These are phyloP conservation scores for Hemichromis elongatus DNA, from an alignment of 2,113 vertebrate genomes.

Conservation along the genomic window DNA sequence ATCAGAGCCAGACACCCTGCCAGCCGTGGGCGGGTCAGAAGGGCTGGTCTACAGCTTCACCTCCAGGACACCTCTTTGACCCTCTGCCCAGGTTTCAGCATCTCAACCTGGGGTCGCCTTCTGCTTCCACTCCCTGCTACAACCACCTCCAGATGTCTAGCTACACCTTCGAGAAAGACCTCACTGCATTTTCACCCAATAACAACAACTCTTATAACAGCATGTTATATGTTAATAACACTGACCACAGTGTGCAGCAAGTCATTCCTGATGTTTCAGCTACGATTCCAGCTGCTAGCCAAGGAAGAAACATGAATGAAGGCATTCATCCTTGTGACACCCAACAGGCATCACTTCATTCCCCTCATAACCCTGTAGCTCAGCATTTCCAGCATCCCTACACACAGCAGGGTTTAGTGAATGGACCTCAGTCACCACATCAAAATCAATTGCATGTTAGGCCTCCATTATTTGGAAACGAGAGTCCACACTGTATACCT, in stretches of 20 bases:
- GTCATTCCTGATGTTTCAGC: not conserved
- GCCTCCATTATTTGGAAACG: not conserved
- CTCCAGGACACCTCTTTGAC: not conserved
- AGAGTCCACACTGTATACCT: not conserved
- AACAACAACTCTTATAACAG: not conserved
- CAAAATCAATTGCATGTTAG: not conserved
- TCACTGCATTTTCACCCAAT: not conserved
- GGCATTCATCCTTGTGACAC: not conserved
- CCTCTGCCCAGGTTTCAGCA: conserved; percentile 33
- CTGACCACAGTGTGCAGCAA: not conserved
- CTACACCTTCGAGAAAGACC: not conserved
- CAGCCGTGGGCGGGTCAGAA: conserved; percentile 51
- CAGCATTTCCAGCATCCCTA: not conserved
- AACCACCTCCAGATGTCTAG: not conserved
- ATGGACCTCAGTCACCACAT: conserved; percentile 12
- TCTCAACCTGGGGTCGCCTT: conserved; percentile 7
- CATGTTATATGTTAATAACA: not conserved
- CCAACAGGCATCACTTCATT: not conserved
- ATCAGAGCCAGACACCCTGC: conserved; percentile 40
- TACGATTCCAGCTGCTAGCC: not conserved
- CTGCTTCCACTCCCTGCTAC: not conserved
- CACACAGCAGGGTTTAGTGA: not conserved
- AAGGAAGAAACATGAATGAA: not conserved
- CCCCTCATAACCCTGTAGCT: not conserved
- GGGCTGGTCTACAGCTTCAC: conserved; percentile 26